Conservation (phyloP, 1,140 invertebrate genomes). For the Metopolophium dirhodum region DNA sequence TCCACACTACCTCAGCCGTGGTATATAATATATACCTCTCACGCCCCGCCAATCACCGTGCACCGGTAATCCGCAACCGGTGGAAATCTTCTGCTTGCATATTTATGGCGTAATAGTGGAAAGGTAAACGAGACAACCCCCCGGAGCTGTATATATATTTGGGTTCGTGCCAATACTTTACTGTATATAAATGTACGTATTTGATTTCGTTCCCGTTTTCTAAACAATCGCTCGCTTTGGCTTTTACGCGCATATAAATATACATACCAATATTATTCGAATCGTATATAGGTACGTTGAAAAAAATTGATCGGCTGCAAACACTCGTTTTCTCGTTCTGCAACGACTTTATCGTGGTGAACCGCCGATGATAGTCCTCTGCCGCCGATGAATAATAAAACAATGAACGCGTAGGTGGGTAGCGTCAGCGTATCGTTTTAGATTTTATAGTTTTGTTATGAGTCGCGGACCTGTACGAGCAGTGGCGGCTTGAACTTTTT, state of each 20-base stretch:
- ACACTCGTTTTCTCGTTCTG: neutral
- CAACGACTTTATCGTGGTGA: neutral
- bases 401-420: neutral
- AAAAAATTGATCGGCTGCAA: neutral
- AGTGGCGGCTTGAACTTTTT: too few relatives aligned
- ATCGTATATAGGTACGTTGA: neutral
- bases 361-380: too few relatives aligned
- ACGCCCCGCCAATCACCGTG: neutral
- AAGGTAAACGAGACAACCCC: neutral
- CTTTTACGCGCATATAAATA: neutral
- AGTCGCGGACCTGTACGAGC: too few relatives aligned
- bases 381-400: neutral
- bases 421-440: neutral
- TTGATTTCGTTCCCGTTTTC: neutral
- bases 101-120: neutral
- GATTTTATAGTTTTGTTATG: neutral
- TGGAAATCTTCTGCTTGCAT: constrained; percentile 21
- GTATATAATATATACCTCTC: neutral
- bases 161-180: neutral
- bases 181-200: neutral
- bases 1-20: neutral
- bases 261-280: neutral
- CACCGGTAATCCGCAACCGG: constrained; percentile 27
- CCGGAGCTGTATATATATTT: neutral
- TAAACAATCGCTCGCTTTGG: neutral